Percentiles rank a stretch among this genome's conserved stretches.
phyloP scores from a whole-genome alignment of 2,888 invertebrate species.

The Tridacna gigas region DNA sequence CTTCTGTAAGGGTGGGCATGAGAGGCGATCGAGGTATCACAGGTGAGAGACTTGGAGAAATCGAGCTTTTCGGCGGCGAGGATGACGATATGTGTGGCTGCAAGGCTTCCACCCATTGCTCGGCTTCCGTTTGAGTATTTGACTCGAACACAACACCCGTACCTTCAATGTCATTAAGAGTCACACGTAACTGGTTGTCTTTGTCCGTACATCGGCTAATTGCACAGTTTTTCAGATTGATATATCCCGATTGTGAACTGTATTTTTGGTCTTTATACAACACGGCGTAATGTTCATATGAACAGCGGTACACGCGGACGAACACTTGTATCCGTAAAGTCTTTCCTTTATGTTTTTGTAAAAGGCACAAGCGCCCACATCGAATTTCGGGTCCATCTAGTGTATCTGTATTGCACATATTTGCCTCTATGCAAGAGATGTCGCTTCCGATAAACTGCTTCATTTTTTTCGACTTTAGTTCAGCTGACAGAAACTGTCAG shows the following conservation, averaged over 20 bases:
- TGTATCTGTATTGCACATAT: slow-evolving; percentile 23
- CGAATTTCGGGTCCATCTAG: slow-evolving; percentile 64
- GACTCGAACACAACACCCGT: slow-evolving; percentile 69
- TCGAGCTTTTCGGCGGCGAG: slow-evolving; percentile 64
- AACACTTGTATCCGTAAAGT: slow-evolving; percentile 65
- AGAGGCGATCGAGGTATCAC: slow-evolving; percentile 71
- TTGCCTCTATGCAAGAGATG: slow-evolving; percentile 12
- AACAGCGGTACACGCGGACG: slow-evolving; percentile 74
- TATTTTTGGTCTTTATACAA: slow-evolving; percentile 71
- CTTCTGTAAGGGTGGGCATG: slow-evolving; percentile 73
- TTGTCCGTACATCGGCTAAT: slow-evolving; percentile 59
- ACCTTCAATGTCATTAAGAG: slow-evolving; percentile 73
- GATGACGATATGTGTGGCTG: slow-evolving; percentile 58
- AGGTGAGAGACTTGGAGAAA: slow-evolving; percentile 70
- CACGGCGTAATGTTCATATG: slow-evolving; percentile 75
- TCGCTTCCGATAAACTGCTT: slow-evolving; percentile 41
- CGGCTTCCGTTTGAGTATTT: slow-evolving; percentile 47
- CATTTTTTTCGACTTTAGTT: slow-evolving; percentile 18
- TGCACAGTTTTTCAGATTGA: slow-evolving; percentile 72
- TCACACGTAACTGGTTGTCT: slow-evolving; percentile 65
- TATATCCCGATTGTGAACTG: slow-evolving; percentile 67
- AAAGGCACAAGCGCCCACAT: slow-evolving; percentile 66
- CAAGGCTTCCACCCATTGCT: slow-evolving; percentile 69
- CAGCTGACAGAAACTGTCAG: too few species aligned
- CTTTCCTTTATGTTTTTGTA: slow-evolving; percentile 61